Base-by-base conservation (phyloP, 2,113 vertebrate species). In the Apus apus region DNA sequence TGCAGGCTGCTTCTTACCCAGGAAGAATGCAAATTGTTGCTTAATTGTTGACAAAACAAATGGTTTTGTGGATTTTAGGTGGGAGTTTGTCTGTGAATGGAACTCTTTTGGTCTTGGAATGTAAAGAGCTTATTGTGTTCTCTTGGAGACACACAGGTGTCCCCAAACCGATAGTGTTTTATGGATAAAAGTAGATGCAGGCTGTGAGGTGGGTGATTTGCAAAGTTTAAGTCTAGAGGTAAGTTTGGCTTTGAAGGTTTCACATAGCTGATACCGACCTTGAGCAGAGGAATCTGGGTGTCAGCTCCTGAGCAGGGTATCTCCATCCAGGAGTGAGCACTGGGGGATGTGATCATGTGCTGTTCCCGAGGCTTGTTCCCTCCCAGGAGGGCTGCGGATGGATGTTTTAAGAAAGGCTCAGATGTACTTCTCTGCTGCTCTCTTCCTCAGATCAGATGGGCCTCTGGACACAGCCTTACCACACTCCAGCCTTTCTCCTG, bases 1-100 rank as follows among this genome's bases (percentile, higher is more conserved):
- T 86, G 29, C 32, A 67, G 58, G n/a, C 76, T 85, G 65, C 27
- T 56, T 90, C 43, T 83, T 94, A 54, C 36, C 7, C 61, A 65
- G 61, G 54, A 89, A 91, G 54, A 90, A 79, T 56, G 56, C 29
- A 95, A 93, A 89, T 89, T 92, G 45, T 38, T 90, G n/a, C 50
- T 70, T 66, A 92, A 73, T 70, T 92, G 76, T 89, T 89, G 66
- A 85, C 86, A 72, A 96, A 95, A 85, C 61, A 94, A 92, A 85
- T 15, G 25, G 21, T 34, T 72, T 72, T 92, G 79, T 72, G 62
- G 40, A 60, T 54, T 90, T 94, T 68, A 62, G 72, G 76, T 90
- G 70, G 54, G 40, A 79, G 54, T 26, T 5, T 79, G 30, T 36
- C 57, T 85, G 30, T 0, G 1, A 46, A 3, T 23, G 15, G 71